These are phyloP conservation scores for Schizopygopsis malacanthus DNA, from an alignment of 2,797 vertebrate species.

Conservation along the genomic window DNA sequence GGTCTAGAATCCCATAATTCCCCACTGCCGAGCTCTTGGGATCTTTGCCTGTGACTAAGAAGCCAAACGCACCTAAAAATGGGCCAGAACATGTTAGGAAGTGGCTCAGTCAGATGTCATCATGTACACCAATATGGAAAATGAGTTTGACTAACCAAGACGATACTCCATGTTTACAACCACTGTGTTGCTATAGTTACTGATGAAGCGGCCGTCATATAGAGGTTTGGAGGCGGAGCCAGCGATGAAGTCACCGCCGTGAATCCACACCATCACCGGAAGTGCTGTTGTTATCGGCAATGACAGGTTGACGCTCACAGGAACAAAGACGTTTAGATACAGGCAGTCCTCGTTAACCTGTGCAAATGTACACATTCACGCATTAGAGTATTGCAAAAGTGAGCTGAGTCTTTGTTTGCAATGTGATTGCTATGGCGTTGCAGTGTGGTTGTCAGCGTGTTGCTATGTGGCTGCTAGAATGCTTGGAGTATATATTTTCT, in stretches of 20 bases:
- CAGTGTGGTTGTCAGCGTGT: too few species aligned
- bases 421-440: neutral
- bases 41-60: constrained; percentile 79
- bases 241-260: constrained; percentile 81
- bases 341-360: constrained; percentile 84
- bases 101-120: neutral
- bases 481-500: neutral
- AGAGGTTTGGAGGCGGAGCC: constrained; percentile 80
- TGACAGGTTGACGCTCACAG: constrained; percentile 70
- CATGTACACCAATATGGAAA: neutral
- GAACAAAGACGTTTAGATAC: constrained; percentile 80
- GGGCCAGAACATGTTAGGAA: constrained; percentile 5
- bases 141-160: constrained; percentile 70
- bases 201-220: constrained; percentile 81
- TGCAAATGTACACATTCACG: constrained; percentile 2
- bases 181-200: constrained; percentile 77
- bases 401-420: too few species aligned
- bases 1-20: constrained; percentile 83
- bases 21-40: constrained; percentile 69
- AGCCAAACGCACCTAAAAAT: constrained; percentile 79
- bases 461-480: too few species aligned
- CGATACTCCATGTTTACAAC: constrained; percentile 80
- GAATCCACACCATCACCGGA: constrained; percentile 83
- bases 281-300: constrained; percentile 60
- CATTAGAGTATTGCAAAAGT: too few species aligned